These are phyloP conservation scores for Pristionchus fissidentatus DNA, from an alignment of 2,888 invertebrate species.

Conservation along the genomic window DNA sequence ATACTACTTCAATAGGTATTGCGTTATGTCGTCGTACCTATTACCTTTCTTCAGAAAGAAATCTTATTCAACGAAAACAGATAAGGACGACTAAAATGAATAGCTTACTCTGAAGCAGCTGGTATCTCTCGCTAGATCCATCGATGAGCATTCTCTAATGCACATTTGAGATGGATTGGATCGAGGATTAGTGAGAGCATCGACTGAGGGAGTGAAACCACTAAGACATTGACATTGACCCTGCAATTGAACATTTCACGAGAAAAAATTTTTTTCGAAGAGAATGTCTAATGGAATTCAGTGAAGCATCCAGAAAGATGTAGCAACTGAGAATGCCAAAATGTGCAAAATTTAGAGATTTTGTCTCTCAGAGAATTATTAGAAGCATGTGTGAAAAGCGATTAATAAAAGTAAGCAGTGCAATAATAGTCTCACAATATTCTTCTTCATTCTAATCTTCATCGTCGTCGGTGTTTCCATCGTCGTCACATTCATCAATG, in stretches of 20 bases:
- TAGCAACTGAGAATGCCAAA: no score
- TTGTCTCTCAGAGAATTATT: background rate
- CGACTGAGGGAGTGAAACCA: constrained; percentile 71
- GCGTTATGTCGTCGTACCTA: background rate
- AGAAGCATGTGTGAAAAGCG: background rate
- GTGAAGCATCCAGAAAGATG: no score
- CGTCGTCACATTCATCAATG: background rate
- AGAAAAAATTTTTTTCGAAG: background rate
- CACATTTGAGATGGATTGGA: constrained; percentile 74
- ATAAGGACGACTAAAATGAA: no score
- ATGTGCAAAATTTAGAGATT: background rate
- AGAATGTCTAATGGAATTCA: background rate
- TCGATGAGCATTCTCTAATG: constrained; percentile 69
- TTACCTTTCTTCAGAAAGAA: background rate
- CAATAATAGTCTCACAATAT: constrained; percentile 16
- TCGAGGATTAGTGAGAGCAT: constrained; percentile 71
- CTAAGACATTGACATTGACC: constrained; percentile 72
- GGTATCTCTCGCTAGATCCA: constrained; percentile 70
- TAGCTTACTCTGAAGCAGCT: constrained; percentile 66
- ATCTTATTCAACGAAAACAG: no score
- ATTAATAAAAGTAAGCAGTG: background rate
- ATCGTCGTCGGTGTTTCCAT: background rate
- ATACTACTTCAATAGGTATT: no score
- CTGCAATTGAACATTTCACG: no score
- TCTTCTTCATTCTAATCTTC: constrained; percentile 26